These are phyloP conservation scores for Salmo trutta DNA, from an alignment of 2,797 vertebrate genomes.

Conservation along the genomic window DNA sequence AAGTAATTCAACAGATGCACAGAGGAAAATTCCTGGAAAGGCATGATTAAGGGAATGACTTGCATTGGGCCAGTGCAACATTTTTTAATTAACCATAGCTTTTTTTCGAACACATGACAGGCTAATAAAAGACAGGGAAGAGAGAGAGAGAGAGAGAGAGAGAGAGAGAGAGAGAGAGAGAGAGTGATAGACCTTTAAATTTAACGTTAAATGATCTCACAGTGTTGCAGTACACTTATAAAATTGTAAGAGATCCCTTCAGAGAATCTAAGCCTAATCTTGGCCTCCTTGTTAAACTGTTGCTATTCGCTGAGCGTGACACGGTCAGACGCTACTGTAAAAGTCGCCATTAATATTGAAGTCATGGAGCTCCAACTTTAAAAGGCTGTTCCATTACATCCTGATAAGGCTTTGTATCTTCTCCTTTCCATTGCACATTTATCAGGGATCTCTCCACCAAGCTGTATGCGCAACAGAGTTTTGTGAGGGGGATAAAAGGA, in stretches of 20 bases:
- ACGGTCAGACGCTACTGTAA: conserved; percentile 40
- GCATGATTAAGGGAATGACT: conserved; percentile 55
- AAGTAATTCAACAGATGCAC: conserved; percentile 40
- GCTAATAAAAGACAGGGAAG: not conserved
- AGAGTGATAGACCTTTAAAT: too few species aligned
- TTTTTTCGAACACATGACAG: not conserved
- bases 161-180: conserved; percentile 3
- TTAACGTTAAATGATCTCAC: too few species aligned
- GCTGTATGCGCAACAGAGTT: conserved; percentile 58
- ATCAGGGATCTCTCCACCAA: conserved; percentile 65
- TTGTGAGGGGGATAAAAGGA: conserved; percentile 48
- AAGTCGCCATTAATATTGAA: conserved; percentile 69
- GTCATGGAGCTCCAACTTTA: conserved; percentile 57
- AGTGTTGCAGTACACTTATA: too few species aligned
- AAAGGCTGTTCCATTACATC: conserved; percentile 61
- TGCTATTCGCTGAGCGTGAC: conserved; percentile 55
- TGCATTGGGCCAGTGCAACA: too few species aligned
- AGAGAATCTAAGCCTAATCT: not conserved
- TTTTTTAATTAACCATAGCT: not conserved
- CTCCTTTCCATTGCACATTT: conserved; percentile 63
- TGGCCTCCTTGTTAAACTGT: conserved; percentile 41
- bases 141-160: not conserved
- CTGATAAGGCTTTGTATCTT: conserved; percentile 68
- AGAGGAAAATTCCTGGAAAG: conserved; percentile 44
- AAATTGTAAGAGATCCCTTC: not conserved